Conservation (phyloP, 2,888 invertebrate genomes). For the Cantharis lateralis region DNA sequence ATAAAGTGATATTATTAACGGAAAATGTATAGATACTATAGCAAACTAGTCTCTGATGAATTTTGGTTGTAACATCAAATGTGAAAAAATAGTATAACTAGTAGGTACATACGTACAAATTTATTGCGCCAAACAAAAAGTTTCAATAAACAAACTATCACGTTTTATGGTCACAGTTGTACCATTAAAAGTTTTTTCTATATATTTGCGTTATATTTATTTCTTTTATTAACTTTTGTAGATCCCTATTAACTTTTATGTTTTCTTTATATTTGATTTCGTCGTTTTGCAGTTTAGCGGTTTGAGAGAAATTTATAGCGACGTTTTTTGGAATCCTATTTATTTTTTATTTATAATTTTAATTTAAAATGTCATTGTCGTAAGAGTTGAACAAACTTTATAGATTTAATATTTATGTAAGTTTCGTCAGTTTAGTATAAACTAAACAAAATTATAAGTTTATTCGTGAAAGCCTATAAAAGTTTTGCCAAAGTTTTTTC, state of each 20-base stretch:
- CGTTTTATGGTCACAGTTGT: conserved; percentile 3
- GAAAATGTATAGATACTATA: not conserved
- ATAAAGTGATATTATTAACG: too few species aligned
- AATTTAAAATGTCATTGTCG: not conserved
- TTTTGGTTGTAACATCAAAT: not conserved
- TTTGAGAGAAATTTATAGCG: not conserved
- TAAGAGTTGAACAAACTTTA: not conserved
- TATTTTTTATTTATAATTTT: not conserved
- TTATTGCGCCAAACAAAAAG: not conserved
- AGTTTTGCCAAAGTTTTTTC: not conserved
- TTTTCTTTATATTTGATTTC: conserved; percentile 2
- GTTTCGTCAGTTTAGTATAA: not conserved
- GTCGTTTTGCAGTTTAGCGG: not conserved
- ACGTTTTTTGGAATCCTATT: not conserved
- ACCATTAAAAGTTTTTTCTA: conserved; percentile 1
- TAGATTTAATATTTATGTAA: not conserved
- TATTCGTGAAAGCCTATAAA: not conserved
- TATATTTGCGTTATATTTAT: conserved; percentile 3
- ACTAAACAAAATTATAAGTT: not conserved
- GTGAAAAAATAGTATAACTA: not conserved
- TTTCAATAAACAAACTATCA: not conserved
- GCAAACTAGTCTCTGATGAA: not conserved
- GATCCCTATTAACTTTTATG: conserved; percentile 2
- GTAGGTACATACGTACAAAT: not conserved
- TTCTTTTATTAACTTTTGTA: conserved; percentile 4